Evolutionary conservation across 2,797 vertebrate genomes (phyloP).

Genomic region (Melanogrammus aeglefinus): DNA sequence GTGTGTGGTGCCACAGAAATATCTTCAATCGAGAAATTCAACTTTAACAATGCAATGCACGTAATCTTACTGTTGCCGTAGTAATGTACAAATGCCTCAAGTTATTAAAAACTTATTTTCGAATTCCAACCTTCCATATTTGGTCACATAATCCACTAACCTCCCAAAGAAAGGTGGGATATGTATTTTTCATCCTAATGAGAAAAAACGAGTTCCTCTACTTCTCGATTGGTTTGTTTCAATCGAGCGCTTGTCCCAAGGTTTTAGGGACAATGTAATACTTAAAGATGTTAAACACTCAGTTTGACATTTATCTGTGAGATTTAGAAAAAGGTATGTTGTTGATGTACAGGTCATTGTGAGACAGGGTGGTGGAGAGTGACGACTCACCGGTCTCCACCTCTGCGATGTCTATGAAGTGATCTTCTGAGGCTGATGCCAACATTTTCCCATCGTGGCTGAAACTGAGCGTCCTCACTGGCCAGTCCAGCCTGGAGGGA

Average conservation of each 20-base stretch:
- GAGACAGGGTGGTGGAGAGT: not conserved
- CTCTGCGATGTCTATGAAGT: conserved; percentile 97
- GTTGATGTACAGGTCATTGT: not conserved
- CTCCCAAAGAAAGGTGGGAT: not conserved
- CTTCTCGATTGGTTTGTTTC: not conserved
- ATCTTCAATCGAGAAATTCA: not conserved
- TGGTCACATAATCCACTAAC: not conserved
- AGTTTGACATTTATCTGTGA: not conserved
- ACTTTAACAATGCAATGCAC: not conserved
- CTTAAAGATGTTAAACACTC: not conserved
- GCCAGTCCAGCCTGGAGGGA: conserved; percentile 85
- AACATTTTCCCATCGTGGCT: conserved; percentile 97
- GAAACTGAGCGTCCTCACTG: conserved; percentile 93
- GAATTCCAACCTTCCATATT: not conserved
- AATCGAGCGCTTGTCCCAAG: not conserved
- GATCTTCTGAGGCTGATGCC: conserved; percentile 94
- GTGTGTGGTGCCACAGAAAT: not conserved
- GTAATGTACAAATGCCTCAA: not conserved
- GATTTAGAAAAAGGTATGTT: not conserved
- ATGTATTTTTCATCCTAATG: not conserved
- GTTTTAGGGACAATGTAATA: not conserved
- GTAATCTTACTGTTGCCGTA: not conserved
- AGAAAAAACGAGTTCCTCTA: not conserved
- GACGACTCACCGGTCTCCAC: conserved; percentile 88
- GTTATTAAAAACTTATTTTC: not conserved